Evolutionary conservation across 2,797 vertebrate species (phyloP), one percentile per base, ranked within the genome.

Genomic region (Amblyopsis hoosieri): DNA sequence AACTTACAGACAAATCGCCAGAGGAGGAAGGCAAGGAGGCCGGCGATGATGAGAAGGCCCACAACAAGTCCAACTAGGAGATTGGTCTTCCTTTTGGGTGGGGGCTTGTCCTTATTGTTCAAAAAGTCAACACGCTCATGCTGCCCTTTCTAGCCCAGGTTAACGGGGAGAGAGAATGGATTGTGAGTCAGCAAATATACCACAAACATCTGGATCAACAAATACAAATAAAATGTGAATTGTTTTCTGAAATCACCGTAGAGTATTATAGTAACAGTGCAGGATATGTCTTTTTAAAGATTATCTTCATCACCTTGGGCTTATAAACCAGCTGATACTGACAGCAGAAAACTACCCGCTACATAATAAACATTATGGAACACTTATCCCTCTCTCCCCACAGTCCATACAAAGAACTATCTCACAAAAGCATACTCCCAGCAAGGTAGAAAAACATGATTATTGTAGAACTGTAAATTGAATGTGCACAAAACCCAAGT

Each of bases 1-100:
- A 60, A 83, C 88, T 76, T 76, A 94, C 93, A 88, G 67, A 84
- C 57, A 79, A 93, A 93, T 15, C 83, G 64, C 92, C 90, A 93
- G 54, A 93, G 64, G 12, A 94, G 90, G 57, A 94, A 57, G 0
- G 82, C 91, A 0, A 64, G 74, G 3, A 92, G 46, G 1, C 80
- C 87, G 0, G 81, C 79, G 1, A 91, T 13, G 47, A 90, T 14
- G 51, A 93, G 69, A 53, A 90, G 1, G 0, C 50, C 66, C 49
- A 86, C 13, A 2, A 92, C 2, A 37, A 86, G 60, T 1, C 87
- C 92, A 1, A 91, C 57, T 11, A 83, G 0, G 3, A 90, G 14
- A 3, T 60, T 37, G 0, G 14, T 48, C 50, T 81, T 92, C 66
- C 49, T 71, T 46, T 75, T 83, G 0, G 86, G 64, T 0, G 74